phyloP scores from a whole-genome alignment of 2,888 invertebrate genomes.

The Smittia sp. region DNA sequence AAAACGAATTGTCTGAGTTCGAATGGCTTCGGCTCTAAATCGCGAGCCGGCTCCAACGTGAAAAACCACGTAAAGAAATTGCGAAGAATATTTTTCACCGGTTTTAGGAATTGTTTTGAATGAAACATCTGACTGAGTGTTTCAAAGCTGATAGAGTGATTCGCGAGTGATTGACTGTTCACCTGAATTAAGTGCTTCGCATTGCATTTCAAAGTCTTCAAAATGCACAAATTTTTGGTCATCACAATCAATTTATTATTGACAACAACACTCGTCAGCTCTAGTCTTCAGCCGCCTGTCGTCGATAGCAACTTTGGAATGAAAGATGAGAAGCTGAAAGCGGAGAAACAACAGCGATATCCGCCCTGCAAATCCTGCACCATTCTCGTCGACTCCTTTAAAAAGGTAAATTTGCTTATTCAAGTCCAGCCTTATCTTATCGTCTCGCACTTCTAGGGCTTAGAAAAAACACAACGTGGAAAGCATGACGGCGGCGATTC shows the following conservation, averaged over 20 bases:
- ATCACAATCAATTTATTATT: conserved; percentile 11
- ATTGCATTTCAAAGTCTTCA: no score
- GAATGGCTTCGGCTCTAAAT: no score
- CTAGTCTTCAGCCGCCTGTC: conserved; percentile 18
- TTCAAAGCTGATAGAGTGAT: no score
- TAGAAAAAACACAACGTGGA: conserved; percentile 77
- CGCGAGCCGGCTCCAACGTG: no score
- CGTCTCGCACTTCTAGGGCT: conserved; percentile 55
- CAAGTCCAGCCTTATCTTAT: conserved; percentile 35
- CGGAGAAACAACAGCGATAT: conserved; percentile 19
- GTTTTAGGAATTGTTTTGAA: no score
- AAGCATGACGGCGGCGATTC: conserved; percentile 92
- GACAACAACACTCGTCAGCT: conserved; percentile 14
- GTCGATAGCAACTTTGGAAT: conserved; percentile 27
- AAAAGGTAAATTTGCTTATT: conserved; percentile 53
- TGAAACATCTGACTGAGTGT: no score
- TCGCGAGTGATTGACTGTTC: no score
- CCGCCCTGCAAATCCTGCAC: conserved; percentile 80
- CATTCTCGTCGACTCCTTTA: conserved; percentile 70
- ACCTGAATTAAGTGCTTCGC: no score
- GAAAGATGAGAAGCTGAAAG: conserved; percentile 39
- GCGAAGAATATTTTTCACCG: no score
- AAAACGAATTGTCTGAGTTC: no score
- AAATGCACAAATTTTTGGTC: conserved; percentile 31
- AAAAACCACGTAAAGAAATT: no score